Conservation (phyloP, 2,113 vertebrate species). For the Phrynosoma platyrhinos region DNA sequence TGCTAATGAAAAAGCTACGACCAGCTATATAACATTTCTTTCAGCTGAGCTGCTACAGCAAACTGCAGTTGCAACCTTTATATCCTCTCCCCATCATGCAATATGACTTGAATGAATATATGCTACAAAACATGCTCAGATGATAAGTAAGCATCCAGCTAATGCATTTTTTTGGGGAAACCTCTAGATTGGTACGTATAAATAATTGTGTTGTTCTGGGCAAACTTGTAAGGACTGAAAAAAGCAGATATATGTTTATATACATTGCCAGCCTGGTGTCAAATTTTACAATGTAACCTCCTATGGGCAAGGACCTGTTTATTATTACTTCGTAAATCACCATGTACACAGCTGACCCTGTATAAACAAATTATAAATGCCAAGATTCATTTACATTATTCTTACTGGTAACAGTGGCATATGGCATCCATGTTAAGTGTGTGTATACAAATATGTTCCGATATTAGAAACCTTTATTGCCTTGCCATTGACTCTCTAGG, state of each 20-base stretch:
- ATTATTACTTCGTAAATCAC: background rate
- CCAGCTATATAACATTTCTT: constrained; percentile 56
- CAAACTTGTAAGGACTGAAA: background rate
- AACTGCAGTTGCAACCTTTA: constrained; percentile 40
- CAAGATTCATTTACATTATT: background rate
- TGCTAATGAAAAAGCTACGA: constrained; percentile 55
- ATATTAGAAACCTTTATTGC: constrained; percentile 38
- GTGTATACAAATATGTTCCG: constrained; percentile 47
- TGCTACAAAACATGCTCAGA: background rate
- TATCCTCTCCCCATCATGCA: background rate
- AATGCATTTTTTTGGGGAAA: background rate
- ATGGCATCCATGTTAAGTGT: constrained; percentile 40
- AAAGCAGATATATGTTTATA: background rate
- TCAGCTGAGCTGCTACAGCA: constrained; percentile 41
- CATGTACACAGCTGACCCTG: background rate
- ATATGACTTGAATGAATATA: background rate
- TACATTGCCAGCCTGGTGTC: background rate
- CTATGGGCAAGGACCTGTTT: background rate
- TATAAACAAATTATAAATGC: background rate
- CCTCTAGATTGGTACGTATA: background rate
- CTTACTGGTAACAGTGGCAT: background rate
- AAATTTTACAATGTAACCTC: constrained; percentile 9
- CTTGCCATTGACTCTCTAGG: constrained; percentile 47
- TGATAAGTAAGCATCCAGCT: background rate
- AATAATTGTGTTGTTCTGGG: background rate